Evolutionary conservation across 1,140 invertebrate species (phyloP).

Genomic region (Parapsyche elsis): DNA sequence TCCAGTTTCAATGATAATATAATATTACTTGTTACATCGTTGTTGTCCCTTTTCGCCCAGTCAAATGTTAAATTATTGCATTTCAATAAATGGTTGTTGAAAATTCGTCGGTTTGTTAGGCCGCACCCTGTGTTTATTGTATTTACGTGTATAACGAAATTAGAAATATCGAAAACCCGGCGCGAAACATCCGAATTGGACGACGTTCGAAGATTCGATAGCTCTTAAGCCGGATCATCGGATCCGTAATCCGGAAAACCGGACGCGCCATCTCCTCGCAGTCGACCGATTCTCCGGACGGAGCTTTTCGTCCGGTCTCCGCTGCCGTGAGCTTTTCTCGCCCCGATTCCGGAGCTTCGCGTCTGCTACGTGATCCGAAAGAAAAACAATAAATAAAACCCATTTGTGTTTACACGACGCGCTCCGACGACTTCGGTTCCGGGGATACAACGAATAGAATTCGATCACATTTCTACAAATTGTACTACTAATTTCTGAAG

Average conservation of each 20-base stretch:
- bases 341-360: neutral
- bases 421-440: neutral
- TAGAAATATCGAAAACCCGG: too few species aligned
- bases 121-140: too few species aligned
- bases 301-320: neutral
- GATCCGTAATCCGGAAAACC: conserved; percentile 17
- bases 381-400: conserved; percentile 39
- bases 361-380: conserved; percentile 19
- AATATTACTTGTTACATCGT: too few species aligned
- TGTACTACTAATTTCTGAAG: too few species aligned
- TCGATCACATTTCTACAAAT: too few species aligned
- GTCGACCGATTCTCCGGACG: neutral
- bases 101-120: too few species aligned
- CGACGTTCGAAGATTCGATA: neutral
- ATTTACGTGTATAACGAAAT: too few species aligned
- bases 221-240: conserved; percentile 11
- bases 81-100: too few species aligned
- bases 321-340: neutral
- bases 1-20: too few species aligned
- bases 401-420: conserved; percentile 23
- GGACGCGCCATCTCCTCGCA: conserved; percentile 2
- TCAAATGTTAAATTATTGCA: too few species aligned
- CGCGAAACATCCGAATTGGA: neutral
- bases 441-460: too few species aligned
- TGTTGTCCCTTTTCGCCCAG: too few species aligned